phyloP scores from a whole-genome alignment of 2,888 invertebrate genomes.

The Macropis europaea region DNA sequence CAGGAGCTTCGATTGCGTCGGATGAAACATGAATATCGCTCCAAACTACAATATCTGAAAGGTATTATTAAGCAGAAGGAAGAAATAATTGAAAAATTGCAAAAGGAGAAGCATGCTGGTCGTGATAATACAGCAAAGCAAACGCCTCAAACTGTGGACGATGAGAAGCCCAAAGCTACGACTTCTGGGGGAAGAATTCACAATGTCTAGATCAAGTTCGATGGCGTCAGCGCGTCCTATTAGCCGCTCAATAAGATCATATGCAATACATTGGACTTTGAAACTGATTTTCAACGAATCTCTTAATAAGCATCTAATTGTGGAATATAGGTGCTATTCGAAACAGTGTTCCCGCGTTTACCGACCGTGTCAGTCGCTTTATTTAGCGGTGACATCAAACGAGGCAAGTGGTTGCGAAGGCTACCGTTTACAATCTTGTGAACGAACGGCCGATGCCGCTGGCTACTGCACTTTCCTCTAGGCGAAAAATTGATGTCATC shows the following conservation, averaged over 20 bases:
- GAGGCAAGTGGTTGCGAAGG: slow-evolving; percentile 67
- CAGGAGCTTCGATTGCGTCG: slow-evolving; percentile 80
- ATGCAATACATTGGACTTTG: slow-evolving; percentile 24
- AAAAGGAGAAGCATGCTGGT: slow-evolving; percentile 63
- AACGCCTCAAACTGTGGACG: not conserved
- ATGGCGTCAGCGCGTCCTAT: not conserved
- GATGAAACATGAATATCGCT: slow-evolving; percentile 80
- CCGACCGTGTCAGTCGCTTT: slow-evolving; percentile 68
- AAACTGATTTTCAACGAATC: slow-evolving; percentile 24
- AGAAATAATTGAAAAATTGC: slow-evolving; percentile 76
- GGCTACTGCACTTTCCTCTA: slow-evolving; percentile 8
- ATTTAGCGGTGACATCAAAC: slow-evolving; percentile 74
- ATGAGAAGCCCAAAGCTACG: not conserved
- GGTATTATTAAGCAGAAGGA: slow-evolving; percentile 80
- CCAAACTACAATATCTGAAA: slow-evolving; percentile 80
- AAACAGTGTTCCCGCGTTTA: slow-evolving; percentile 45
- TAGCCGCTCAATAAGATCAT: not conserved
- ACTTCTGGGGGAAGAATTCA: not conserved
- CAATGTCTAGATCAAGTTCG: not conserved
- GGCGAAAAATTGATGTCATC: slow-evolving; percentile 56
- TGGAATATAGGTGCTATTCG: slow-evolving; percentile 42
- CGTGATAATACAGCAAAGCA: slow-evolving; percentile 28
- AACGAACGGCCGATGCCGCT: slow-evolving; percentile 27
- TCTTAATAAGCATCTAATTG: slow-evolving; percentile 41
- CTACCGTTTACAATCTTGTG: slow-evolving; percentile 44